Base-by-base conservation (phyloP, 2,113 vertebrate genomes). In the Ochotona princeps region DNA sequence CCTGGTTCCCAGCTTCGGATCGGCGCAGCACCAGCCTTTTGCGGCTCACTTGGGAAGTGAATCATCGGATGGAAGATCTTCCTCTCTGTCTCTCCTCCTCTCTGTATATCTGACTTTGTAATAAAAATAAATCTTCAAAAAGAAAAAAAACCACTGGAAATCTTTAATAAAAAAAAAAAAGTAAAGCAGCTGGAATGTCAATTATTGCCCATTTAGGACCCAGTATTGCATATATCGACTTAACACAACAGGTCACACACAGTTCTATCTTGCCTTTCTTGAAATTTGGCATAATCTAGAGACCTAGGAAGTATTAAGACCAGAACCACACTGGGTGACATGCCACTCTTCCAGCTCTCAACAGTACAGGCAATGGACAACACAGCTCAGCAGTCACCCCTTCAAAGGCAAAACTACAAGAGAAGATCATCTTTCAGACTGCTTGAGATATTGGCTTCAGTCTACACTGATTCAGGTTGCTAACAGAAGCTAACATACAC, bases 351-450 rank as follows among this genome's bases (percentile, higher is more conserved):
- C 61, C 67, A 85, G 35, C 23, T 66, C 49, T 69, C 3, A 44
- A 11, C 38, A 65, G 65, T 69, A 54, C 11, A 54, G 49, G 51
- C 57, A 94, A 57, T 83, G 35, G 51, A 66, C 21, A 87, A 92
- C 60, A 73, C 57, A 95, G 49, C 51, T 89, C 54, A 74, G 63
- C 51, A 90, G 60, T 25, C 51, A 89, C 60, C 65, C 26, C 35
- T 25, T 88, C 18, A 35, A 28, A 35, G 20, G 65, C 63, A n/a
- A 61, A n/a, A 74, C 38, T 3, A 44, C 38, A 80, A 84, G 35
- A 83, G 17, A 78, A 83, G 47, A 73, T 38, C 23, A 91, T 51
- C 60, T 74, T 93, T 74, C 12, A 38, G 23, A 47, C 49, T 84
- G 51, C 51, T 54, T 61, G 5, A 80, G 18, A 32, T 17, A 69